A percentile compares a stretch with the other conserved stretches of the same genome.
phyloP scores from a whole-genome alignment of 1,140 invertebrate genomes.

The Chrysoperla carnea region DNA sequence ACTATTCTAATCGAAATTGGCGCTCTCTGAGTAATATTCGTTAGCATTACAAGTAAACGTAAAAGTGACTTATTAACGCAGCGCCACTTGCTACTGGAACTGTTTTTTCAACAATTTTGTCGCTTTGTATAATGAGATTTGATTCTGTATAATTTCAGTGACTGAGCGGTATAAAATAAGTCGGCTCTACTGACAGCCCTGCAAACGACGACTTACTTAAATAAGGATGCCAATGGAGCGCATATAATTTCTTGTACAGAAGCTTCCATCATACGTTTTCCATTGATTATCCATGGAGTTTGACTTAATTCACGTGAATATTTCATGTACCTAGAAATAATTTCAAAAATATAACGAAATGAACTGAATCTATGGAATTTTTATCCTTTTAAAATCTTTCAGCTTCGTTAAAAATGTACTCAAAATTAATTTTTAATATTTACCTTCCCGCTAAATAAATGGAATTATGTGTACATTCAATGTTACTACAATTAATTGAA shows the following conservation, averaged over 20 bases:
- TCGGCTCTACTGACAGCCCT: too few species aligned
- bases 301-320: slow-evolving; percentile 72
- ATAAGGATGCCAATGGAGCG: slow-evolving; percentile 23
- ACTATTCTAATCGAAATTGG: too few species aligned
- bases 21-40: too few species aligned
- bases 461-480: slow-evolving; percentile 29
- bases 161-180: too few species aligned
- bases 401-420: too few species aligned
- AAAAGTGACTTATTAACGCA: too few species aligned
- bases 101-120: too few species aligned
- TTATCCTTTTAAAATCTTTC: too few species aligned
- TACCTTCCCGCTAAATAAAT: slow-evolving; percentile 38
- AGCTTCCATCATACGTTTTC: slow-evolving; percentile 56
- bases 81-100: too few species aligned
- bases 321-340: slow-evolving; percentile 59
- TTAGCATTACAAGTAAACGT: too few species aligned
- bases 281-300: slow-evolving; percentile 85
- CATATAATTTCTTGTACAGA: slow-evolving; percentile 87
- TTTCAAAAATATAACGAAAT: slow-evolving; percentile 6
- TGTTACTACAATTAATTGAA: slow-evolving; percentile 20
- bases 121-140: too few species aligned
- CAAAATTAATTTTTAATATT: neutral
- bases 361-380: slow-evolving; percentile 3
- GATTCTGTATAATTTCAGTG: too few species aligned
- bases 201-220: slow-evolving; percentile 18